phyloP scores from a whole-genome alignment of 1,140 invertebrate genomes.

The Wiebesia pumilae region DNA sequence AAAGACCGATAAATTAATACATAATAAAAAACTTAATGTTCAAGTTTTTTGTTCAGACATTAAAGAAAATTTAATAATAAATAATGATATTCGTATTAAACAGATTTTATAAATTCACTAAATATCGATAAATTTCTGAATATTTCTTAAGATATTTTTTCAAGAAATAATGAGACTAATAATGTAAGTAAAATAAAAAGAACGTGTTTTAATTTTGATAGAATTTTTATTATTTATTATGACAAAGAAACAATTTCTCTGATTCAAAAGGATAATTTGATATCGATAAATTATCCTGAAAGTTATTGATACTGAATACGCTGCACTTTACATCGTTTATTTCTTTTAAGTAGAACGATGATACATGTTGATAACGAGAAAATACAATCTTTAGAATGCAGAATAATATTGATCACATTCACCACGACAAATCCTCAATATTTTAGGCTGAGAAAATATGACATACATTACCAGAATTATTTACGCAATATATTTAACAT shows the following conservation, averaged over 20 bases:
- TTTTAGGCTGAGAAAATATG: constrained; percentile 36
- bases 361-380: constrained; percentile 1
- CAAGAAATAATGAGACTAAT: not conserved
- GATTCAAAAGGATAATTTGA: not conserved
- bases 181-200: not conserved
- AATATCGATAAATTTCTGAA: not conserved
- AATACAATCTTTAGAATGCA: not conserved
- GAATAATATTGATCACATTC: constrained; percentile 42
- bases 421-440: constrained; percentile 41
- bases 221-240: constrained; percentile 51
- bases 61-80: too few species aligned
- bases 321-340: not conserved
- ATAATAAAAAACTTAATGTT: too few species aligned
- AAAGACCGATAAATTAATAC: too few species aligned
- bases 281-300: not conserved
- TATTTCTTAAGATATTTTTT: not conserved
- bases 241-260: constrained; percentile 48
- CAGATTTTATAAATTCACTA: too few species aligned
- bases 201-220: not conserved
- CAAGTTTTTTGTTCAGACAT: too few species aligned
- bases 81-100: too few species aligned
- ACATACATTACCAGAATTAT: constrained; percentile 31
- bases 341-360: not conserved
- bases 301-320: not conserved
- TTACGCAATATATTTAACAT: constrained; percentile 36